Conservation (phyloP, 2,888 invertebrate species). For the Agonopterix heracliana region DNA sequence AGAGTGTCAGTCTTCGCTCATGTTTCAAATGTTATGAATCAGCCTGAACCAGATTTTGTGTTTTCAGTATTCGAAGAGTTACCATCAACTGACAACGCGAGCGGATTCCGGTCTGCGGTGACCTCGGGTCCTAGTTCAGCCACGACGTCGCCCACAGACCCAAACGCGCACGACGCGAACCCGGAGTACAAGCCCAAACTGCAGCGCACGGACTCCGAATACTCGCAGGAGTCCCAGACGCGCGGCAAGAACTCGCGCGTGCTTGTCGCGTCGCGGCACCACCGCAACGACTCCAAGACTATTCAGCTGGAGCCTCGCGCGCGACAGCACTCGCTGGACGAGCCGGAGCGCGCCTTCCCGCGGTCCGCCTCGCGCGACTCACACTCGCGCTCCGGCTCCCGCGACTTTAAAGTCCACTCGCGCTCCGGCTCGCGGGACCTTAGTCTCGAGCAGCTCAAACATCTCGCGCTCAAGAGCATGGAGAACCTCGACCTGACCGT, state of each 20-base stretch:
- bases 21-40: no score
- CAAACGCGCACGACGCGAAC: slow-evolving; percentile 14
- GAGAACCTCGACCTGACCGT: slow-evolving; percentile 61
- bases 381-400: slow-evolving; percentile 40
- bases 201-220: slow-evolving; percentile 63
- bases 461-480: slow-evolving; percentile 65
- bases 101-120: slow-evolving; percentile 58
- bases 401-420: slow-evolving; percentile 60
- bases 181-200: slow-evolving; percentile 27
- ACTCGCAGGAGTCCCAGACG: slow-evolving; percentile 50
- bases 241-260: slow-evolving; percentile 53
- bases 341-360: slow-evolving; percentile 39
- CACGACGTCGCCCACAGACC: slow-evolving; percentile 53
- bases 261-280: slow-evolving; percentile 71
- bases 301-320: slow-evolving; percentile 78
- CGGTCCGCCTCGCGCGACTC: slow-evolving; percentile 31
- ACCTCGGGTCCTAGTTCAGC: slow-evolving; percentile 60
- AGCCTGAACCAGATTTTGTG: not conserved
- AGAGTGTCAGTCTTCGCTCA: no score
- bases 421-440: slow-evolving; percentile 71
- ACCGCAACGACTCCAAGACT: slow-evolving; percentile 79
- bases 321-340: slow-evolving; percentile 54
- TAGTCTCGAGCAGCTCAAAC: slow-evolving; percentile 62
- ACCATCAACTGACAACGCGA: slow-evolving; percentile 72
- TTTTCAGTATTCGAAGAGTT: slow-evolving; percentile 85